Base-by-base conservation (phyloP, 2,888 invertebrate genomes). In the Leptura quadrifasciata region DNA sequence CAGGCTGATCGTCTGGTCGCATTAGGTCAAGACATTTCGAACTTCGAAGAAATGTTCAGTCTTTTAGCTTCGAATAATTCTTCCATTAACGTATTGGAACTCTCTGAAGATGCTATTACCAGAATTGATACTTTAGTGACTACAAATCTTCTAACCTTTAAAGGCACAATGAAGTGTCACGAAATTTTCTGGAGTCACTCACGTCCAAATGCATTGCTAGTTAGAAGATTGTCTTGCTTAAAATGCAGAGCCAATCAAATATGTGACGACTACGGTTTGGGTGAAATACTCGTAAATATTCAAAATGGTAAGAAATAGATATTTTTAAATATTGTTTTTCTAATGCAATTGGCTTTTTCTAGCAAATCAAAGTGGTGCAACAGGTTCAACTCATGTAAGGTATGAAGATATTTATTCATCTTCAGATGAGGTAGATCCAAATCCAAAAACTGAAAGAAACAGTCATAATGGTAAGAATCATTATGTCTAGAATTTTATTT, bases 331-430 rank as follows among this genome's bases (percentile, higher is more conserved):
- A 27, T 24, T 21, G 21, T 24, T 24, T 60, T 15, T 24, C 0
- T 60, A n/a, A n/a, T n/a, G n/a, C n/a, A n/a, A n/a, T n/a, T n/a
- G n/a, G n/a, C n/a, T n/a, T n/a, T n/a, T n/a, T n/a, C n/a, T n/a
- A n/a, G n/a, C n/a, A n/a, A n/a, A 21, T n/a, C 15, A 4, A 27
- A 12, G 27, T 21, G 58, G n/a, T 60, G 10, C n/a, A 60, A 24
- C 27, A 60, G 15, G 8, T 24, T 0, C 21, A 1, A 2, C 2
- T 58, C 21, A 24, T 9, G 20, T 57, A 12, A 20, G 21, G 15
- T 21, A 58, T 58, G 58, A 58, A 58, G 24, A 60, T n/a, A 8
- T 60, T 8, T 24, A 21, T n/a, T 24, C 24, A 27, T 60, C 58
- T 4, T 24, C 4, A 6, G 58, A 24, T 60, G 6, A 21, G 2